phyloP scores from a whole-genome alignment of 2,888 invertebrate genomes.

The Myopa tessellatipennis region DNA sequence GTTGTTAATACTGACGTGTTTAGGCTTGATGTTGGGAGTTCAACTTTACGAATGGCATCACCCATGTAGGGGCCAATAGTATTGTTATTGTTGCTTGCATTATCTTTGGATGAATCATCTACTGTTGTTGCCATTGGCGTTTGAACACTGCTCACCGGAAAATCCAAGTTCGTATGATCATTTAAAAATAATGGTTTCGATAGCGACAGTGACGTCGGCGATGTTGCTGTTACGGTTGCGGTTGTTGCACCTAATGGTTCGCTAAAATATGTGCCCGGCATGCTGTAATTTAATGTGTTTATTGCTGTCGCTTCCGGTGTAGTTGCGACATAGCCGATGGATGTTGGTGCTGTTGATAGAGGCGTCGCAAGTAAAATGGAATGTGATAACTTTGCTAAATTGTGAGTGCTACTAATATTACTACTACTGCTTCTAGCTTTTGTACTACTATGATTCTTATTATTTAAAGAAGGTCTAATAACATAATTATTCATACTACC shows the following conservation, averaged over 20 bases:
- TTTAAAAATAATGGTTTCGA: not conserved
- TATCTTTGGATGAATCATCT: too few species aligned
- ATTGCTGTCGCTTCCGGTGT: too few species aligned
- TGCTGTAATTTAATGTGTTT: too few species aligned
- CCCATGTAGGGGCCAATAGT: not conserved
- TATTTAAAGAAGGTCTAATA: conserved; percentile 29
- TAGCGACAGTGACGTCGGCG: conserved; percentile 13
- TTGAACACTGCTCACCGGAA: too few species aligned
- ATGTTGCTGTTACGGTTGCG: conserved; percentile 16
- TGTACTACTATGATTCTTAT: conserved; percentile 21
- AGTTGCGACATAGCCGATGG: not conserved
- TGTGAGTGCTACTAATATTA: conserved; percentile 41
- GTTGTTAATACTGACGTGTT: conserved; percentile 41
- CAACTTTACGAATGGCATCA: not conserved
- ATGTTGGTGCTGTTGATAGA: not conserved
- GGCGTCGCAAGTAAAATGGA: not conserved
- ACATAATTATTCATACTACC: conserved; percentile 25
- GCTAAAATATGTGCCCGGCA: not conserved
- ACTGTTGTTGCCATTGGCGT: too few species aligned
- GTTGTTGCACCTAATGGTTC: not conserved
- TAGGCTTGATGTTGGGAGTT: not conserved
- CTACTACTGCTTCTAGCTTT: conserved; percentile 5
- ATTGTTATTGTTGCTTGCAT: not conserved
- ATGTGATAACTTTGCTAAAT: conserved; percentile 49
- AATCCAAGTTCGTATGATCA: too few species aligned